Percentiles rank a stretch among this genome's conserved stretches.
phyloP scores from a whole-genome alignment of 2,113 vertebrate genomes.

The Passer montanus region DNA sequence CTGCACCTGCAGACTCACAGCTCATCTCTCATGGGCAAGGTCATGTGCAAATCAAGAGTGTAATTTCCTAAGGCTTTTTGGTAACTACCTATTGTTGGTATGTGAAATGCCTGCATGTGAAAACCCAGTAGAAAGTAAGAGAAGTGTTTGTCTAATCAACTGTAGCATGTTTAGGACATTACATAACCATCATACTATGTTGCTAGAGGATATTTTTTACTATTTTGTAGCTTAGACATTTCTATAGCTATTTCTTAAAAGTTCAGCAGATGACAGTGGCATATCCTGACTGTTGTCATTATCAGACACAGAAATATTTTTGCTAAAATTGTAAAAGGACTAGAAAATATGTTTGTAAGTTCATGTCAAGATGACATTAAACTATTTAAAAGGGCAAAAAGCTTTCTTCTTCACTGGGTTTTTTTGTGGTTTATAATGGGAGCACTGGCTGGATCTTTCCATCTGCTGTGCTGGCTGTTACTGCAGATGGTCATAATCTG shows the following conservation, averaged over 20 bases:
- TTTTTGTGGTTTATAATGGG: not conserved
- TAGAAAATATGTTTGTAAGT: not conserved
- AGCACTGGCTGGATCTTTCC: constrained; percentile 25
- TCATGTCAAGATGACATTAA: not conserved
- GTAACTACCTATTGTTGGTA: not conserved
- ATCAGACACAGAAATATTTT: not conserved
- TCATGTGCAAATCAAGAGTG: accelerated
- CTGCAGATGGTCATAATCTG: constrained; percentile 29
- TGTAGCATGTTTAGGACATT: not conserved
- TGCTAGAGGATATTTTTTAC: not conserved
- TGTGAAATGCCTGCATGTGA: not conserved
- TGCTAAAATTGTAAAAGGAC: not conserved
- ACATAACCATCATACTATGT: not conserved
- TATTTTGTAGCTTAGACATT: not conserved
- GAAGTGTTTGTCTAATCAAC: not conserved
- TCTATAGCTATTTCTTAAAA: not conserved
- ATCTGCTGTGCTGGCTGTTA: constrained; percentile 21
- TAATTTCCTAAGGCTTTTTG: not conserved
- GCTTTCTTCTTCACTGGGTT: not conserved
- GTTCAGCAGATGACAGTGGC: not conserved
- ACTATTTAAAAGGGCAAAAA: constrained; percentile 3
- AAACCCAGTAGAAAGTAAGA: not conserved
- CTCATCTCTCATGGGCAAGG: accelerated
- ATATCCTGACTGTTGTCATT: not conserved
- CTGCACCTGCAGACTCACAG: not conserved